Evolutionary conservation across 2,888 invertebrate species (phyloP), one percentile per base, ranked within the genome.

Genomic region (Ophion ellenae): DNA sequence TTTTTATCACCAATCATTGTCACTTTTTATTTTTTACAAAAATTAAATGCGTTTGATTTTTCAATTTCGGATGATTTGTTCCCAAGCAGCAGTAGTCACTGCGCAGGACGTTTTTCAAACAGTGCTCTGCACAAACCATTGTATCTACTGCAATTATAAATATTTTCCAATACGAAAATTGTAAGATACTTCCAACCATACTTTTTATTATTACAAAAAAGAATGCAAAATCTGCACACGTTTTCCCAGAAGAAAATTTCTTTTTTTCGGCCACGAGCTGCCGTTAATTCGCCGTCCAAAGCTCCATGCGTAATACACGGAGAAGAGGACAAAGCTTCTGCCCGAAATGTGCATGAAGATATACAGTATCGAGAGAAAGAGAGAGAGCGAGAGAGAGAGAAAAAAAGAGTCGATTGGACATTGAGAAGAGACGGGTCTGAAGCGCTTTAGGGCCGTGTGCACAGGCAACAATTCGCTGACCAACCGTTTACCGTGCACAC

Each of bases 391-490:
- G 24, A 47, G 47, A 66, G 20, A 20, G 10, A 28, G 20, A 17
- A 1, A 45, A 70, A 47, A 67, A 66, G 64, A 83, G 76, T 67
- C 53, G 47, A 80, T 53, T 75, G 75, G 73, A 66, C 79, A 75
- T 36, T 59, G 57, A 66, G 75, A 76, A 71, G 80, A 76, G 77
- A 73, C 81, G 77, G 76, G 66, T 84, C 77, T 61, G 32, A 61
- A n/a, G 14, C 32, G 61, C 63, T 86, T 81, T 86, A 81, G 86
- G 86, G 83, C 77, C 86, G 86, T 86, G 86, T 86, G 86, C 86
- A 86, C 86, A 77, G 80, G 80, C 69, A 77, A 86, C 83, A 81
- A 80, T 86, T 83, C 77, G 81, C 86, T 86, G 80, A 83, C 77
- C 69, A 80, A 74, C 32, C 67, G 71, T 78, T 77, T 74, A 75